A percentile compares a stretch with the other conserved stretches of the same genome.
Conservation (phyloP, 2,888 invertebrate species). For the Lasius fuliginosus region DNA sequence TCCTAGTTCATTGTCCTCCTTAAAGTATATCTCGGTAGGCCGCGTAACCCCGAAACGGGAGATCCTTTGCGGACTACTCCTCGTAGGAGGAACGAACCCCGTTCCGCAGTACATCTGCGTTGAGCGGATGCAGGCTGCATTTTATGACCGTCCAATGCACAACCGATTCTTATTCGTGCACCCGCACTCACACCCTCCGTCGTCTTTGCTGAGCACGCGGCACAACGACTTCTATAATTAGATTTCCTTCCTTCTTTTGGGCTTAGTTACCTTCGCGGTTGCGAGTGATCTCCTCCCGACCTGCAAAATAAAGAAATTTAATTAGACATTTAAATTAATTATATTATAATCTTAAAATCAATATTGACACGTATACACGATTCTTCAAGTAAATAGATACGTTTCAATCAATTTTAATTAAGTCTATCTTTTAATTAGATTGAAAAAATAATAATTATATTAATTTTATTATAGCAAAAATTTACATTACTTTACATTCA, state of each 20-base stretch:
- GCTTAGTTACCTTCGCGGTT: slow-evolving; percentile 74
- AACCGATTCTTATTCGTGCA: slow-evolving; percentile 81
- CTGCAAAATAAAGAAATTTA: slow-evolving; percentile 30
- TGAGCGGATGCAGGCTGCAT: slow-evolving; percentile 85
- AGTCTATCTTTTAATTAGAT: not conserved
- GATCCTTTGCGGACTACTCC: slow-evolving; percentile 72
- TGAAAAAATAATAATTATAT: not conserved
- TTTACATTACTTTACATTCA: not conserved
- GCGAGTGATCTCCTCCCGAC: slow-evolving; percentile 60
- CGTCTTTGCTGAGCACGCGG: slow-evolving; percentile 73
- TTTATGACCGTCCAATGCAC: slow-evolving; percentile 84
- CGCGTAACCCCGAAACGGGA: slow-evolving; percentile 68
- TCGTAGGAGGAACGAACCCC: slow-evolving; percentile 68
- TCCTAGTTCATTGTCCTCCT: slow-evolving; percentile 73
- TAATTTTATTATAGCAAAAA: not conserved
- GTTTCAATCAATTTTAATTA: not conserved
- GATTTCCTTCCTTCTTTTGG: slow-evolving; percentile 78
- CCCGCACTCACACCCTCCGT: slow-evolving; percentile 79
- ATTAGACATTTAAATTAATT: not conserved
- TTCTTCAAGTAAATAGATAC: not conserved
- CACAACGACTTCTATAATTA: slow-evolving; percentile 83
- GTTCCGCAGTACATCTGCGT: slow-evolving; percentile 82
- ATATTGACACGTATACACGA: not conserved
- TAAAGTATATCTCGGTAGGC: slow-evolving; percentile 58
- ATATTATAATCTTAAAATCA: not conserved